Evolutionary conservation across 2,113 vertebrate species (phyloP).

Genomic region (Opisthocomus hoazin): DNA sequence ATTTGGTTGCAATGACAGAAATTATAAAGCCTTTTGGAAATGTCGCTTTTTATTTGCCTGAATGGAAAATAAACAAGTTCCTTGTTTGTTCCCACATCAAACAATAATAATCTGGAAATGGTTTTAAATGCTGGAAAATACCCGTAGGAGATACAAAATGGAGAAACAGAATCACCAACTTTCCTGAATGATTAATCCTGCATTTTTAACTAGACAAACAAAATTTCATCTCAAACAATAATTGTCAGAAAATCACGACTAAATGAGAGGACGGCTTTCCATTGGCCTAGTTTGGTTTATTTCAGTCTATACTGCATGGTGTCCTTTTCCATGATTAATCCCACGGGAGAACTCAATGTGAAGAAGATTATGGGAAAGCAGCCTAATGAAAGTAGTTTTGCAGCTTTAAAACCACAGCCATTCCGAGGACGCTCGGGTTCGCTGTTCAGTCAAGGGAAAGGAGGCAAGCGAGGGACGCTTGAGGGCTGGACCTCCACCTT

Average conservation of each 20-base stretch:
- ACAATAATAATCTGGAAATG: not conserved
- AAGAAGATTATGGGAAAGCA: not conserved
- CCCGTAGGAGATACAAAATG: not conserved
- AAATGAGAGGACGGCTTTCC: not conserved
- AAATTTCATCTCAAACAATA: not conserved
- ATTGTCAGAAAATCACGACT: not conserved
- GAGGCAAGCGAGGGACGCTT: rapidly evolving
- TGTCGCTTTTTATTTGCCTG: not conserved
- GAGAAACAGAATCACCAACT: not conserved
- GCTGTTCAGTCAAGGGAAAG: not conserved
- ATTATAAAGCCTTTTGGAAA: not conserved
- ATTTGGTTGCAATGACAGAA: not conserved
- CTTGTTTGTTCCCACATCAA: not conserved
- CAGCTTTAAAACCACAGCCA: not conserved
- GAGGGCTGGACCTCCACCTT: not conserved
- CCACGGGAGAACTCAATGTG: not conserved
- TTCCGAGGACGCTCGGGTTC: not conserved
- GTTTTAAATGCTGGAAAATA: not conserved
- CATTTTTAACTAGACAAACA: not conserved
- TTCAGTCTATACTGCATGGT: not conserved
- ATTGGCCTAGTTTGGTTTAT: not conserved
- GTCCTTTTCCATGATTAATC: not conserved
- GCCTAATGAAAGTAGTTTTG: not conserved
- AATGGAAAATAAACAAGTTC: not conserved
- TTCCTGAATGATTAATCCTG: not conserved